Evolutionary conservation across 2,888 invertebrate species (phyloP), one percentile per base, ranked within the genome.

Genomic region (Tineola bisselliella): DNA sequence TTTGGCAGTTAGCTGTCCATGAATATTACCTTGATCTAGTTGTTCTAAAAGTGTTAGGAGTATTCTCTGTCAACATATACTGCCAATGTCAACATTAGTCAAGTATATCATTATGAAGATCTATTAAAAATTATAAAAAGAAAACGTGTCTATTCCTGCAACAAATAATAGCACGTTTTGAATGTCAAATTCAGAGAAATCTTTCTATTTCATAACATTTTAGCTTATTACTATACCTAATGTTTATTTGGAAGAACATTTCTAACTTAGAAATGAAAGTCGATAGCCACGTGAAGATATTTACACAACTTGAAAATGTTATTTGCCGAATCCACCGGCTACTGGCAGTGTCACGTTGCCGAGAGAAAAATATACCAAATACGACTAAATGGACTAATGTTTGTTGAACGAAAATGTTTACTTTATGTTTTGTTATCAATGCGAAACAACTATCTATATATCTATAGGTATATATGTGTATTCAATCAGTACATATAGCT

Each of bases 281-380:
- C 69, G 83, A 84, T 84, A 84, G 79, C 77, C 79, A 64, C 67
- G 69, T 68, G 74, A 71, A 79, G 71, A 75, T 84, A 83, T 84
- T 84, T 86, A 76, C 76, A 61, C 63, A 73, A 66, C 70, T 75
- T 72, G 82, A 84, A 84, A 33, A 84, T 82, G 84, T 72, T 86
- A 77, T 84, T 84, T 81, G 69, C 79, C 78, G 81, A 83, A 84
- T 82, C 78, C 79, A 69, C 66, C 76, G 86, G 70, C 81, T 81
- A 79, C 70, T 77, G 77, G 66, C 71, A 79, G 81, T 81, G 81
- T 82, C 86, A 81, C 77, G 82, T 84, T 80, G 62, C 17, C 17
- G 18, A 30, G 56, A 56, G 33, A 31, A 58, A 58, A 33, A 33
- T 58, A 33, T 56, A 19, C 30, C 5, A 56, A 56, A 56, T 56